A percentile compares a stretch with the other conserved stretches of the same genome.
Evolutionary conservation across 2,888 invertebrate species (phyloP).

Genomic region (Elysia crispata): DNA sequence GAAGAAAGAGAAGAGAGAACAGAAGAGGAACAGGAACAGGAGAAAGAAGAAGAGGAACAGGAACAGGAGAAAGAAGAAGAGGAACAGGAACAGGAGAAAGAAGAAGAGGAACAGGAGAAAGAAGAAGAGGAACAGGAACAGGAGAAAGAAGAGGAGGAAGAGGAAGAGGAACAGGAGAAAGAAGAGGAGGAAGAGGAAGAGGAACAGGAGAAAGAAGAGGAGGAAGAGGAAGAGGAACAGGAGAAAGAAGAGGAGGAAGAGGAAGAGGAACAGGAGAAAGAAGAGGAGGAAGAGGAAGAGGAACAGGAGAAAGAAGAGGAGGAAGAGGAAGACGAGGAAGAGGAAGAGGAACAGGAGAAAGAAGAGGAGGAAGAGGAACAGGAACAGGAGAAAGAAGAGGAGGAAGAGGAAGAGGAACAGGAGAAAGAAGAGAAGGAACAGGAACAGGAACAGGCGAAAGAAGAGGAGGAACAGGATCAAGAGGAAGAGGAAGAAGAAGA

Average conservation of each 20-base stretch:
- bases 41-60: slow-evolving; percentile 23
- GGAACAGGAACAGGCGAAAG: not conserved
- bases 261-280: slow-evolving; percentile 3
- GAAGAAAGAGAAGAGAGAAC: slow-evolving; percentile 7
- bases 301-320: slow-evolving; percentile 12
- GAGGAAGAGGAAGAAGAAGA: slow-evolving; percentile 29
- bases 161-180: not conserved
- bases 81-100: not conserved
- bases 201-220: not conserved
- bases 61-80: slow-evolving; percentile 12
- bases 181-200: slow-evolving; percentile 18
- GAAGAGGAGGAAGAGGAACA: slow-evolving; percentile 24
- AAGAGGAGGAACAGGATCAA: not conserved
- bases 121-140: slow-evolving; percentile 5
- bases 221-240: not conserved
- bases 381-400: not conserved
- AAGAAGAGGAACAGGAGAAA: slow-evolving; percentile 14
- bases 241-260: slow-evolving; percentile 15
- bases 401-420: not conserved
- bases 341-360: not conserved
- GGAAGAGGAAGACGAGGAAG: slow-evolving; percentile 14
- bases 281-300: not conserved
- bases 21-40: not conserved
- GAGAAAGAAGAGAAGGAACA: slow-evolving; percentile 11
- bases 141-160: not conserved